Base-by-base conservation (phyloP, 2,888 invertebrate genomes). In the Rhogogaster chlorosoma region DNA sequence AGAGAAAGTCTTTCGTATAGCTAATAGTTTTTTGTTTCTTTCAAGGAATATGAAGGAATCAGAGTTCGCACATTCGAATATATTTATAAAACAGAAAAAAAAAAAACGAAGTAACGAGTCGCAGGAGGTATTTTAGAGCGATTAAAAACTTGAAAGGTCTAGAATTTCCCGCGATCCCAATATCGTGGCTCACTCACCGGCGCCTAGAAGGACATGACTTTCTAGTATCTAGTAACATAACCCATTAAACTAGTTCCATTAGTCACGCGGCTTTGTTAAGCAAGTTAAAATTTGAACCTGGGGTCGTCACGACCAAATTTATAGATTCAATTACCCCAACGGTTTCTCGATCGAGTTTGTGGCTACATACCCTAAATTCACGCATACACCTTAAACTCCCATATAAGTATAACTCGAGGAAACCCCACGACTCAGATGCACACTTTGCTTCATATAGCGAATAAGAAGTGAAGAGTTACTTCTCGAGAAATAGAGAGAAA, bases 121-220 rank as follows among this genome's bases (percentile, higher is more conserved):
- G 15, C 32, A 36, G 22, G 5, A 18, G 49, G 18, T 53, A 38
- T 53, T 77, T 53, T 49, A 38, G 36, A 53, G 38, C 22, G 42
- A 73, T 73, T 73, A 73, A 42, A 73, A 73, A 49, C 26, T 22
- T 45, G 45, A 38, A 49, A 49, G 45, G 53, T 80, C 80, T 38
- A 61, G 80, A 80, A 80, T 80, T 80, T 80, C 80, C 80, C 80
- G 80, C 80, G 80, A 80, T 80, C 80, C 80, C 18, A 80, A 80
- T 80, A 80, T 80, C 38, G 38, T 61, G 10, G 71, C 42, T n/a
- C 22, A 22, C 22, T n/a, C 71, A 38, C 36, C 80, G 36, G 57
- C 80, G 80, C 80, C 80, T 80, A 80, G 80, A 80, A 80, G 80
- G 80, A 80, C 80, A 80, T 80, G 80, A 80, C 80, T 80, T 80